Percentiles rank a stretch among this genome's conserved stretches.
phyloP scores from a whole-genome alignment of 1,140 invertebrate genomes.

The Pseudomyrmex concolor region DNA sequence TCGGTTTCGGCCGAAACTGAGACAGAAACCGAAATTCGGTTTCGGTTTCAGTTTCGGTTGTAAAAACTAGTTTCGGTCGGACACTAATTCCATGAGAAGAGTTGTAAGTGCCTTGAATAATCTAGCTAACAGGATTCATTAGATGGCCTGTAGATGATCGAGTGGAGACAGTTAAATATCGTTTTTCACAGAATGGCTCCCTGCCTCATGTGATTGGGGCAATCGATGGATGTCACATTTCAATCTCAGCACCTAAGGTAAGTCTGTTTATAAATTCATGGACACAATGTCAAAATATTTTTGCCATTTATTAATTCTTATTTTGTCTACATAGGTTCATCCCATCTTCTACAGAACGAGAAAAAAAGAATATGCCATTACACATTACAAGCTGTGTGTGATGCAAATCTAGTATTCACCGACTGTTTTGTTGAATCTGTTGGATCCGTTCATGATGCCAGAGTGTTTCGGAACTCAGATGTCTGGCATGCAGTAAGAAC shows the following conservation, averaged over 20 bases:
- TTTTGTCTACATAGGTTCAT: background rate
- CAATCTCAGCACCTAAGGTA: conserved; percentile 9
- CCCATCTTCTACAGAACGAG: background rate
- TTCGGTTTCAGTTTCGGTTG: too few relatives aligned
- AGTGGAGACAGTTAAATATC: background rate
- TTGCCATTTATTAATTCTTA: background rate
- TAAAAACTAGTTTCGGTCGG: too few relatives aligned
- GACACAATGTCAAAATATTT: background rate
- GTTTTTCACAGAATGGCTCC: conserved; percentile 1
- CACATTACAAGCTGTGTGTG: background rate
- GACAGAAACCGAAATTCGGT: too few relatives aligned
- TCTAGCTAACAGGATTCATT: background rate
- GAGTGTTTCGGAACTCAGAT: background rate
- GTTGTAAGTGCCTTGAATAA: conserved; percentile 1
- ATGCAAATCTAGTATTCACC: background rate
- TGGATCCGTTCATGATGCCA: background rate
- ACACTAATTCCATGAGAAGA: conserved; percentile 23
- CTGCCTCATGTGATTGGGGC: background rate
- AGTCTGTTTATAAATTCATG: background rate
- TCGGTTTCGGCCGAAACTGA: too few relatives aligned
- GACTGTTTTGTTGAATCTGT: background rate
- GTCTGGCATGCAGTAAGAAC: background rate
- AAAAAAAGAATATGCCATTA: background rate
- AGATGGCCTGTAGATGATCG: background rate
- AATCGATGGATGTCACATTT: background rate